Conservation (phyloP, 1,140 invertebrate species). For the Ceratitis capitata region DNA sequence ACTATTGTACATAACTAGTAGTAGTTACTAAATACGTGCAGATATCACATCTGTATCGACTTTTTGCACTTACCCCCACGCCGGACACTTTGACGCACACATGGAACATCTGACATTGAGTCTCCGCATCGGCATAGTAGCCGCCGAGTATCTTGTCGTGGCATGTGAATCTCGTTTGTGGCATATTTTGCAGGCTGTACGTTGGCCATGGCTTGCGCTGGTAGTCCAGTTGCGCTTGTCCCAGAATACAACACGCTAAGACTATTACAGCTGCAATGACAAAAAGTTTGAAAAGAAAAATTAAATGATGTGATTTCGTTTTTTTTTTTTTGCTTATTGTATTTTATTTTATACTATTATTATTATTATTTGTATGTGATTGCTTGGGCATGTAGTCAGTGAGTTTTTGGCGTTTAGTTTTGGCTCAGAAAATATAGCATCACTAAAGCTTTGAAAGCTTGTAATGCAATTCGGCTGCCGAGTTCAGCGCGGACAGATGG, state of each 20-base stretch:
- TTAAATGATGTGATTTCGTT: too few species aligned
- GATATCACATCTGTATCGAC: not conserved
- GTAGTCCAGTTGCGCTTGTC: conserved; percentile 45
- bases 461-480: not conserved
- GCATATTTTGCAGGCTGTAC: conserved; percentile 83
- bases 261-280: conserved; percentile 43
- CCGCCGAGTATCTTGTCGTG: conserved; percentile 87
- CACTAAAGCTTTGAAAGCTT: conserved; percentile 28
- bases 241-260: conserved; percentile 20
- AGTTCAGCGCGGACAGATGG: not conserved
- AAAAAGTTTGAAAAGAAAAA: not conserved
- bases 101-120: conserved; percentile 92
- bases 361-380: not conserved
- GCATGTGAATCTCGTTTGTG: conserved; percentile 86
- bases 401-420: not conserved
- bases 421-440: not conserved
- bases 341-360: not conserved
- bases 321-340: not conserved
- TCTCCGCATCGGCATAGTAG: conserved; percentile 90
- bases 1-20: not conserved
- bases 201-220: conserved; percentile 69
- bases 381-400: not conserved
- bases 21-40: not conserved
- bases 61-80: conserved; percentile 69
- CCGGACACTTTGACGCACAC: conserved; percentile 86